A percentile compares a stretch with the other conserved stretches of the same genome.
phyloP scores from a whole-genome alignment of 2,888 invertebrate genomes.

The Colletes collaris region DNA sequence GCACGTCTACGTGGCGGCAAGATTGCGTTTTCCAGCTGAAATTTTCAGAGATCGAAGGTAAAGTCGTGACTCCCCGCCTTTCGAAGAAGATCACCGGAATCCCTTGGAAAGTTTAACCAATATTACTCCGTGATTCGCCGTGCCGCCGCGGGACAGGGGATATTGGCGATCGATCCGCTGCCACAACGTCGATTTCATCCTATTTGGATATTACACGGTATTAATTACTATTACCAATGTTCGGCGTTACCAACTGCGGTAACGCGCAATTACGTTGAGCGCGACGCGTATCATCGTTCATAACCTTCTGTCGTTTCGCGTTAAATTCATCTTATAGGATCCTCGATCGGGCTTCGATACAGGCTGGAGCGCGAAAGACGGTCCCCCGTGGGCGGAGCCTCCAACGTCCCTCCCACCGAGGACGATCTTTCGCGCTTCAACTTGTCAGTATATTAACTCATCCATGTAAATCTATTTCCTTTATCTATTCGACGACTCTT shows the following conservation, averaged over 20 bases:
- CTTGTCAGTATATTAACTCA: no score
- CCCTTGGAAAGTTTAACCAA: conserved; percentile 7
- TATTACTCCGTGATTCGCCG: conserved; percentile 11
- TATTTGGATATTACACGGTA: conserved; percentile 56
- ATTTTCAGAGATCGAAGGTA: conserved; percentile 13
- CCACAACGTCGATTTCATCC: conserved; percentile 46
- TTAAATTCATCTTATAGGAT: no score
- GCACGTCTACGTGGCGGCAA: conserved; percentile 13
- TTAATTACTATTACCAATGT: conserved; percentile 59
- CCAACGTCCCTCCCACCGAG: no score
- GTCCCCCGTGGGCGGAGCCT: no score
- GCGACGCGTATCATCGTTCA: conserved; percentile 46
- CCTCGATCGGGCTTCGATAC: no score
- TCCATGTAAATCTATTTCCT: no score
- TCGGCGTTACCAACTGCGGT: conserved; percentile 26
- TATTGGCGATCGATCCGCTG: conserved; percentile 44
- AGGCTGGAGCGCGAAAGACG: no score
- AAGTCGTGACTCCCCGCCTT: background rate
- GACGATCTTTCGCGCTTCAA: no score
- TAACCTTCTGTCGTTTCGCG: background rate
- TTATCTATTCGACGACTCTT: no score
- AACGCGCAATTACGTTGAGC: conserved; percentile 41
- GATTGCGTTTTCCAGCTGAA: conserved; percentile 30
- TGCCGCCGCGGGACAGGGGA: background rate
- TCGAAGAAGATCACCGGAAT: background rate